Percentiles rank a stretch among this genome's conserved stretches.
phyloP scores from a whole-genome alignment of 2,888 invertebrate genomes.

The Drosophila melanocephala region DNA sequence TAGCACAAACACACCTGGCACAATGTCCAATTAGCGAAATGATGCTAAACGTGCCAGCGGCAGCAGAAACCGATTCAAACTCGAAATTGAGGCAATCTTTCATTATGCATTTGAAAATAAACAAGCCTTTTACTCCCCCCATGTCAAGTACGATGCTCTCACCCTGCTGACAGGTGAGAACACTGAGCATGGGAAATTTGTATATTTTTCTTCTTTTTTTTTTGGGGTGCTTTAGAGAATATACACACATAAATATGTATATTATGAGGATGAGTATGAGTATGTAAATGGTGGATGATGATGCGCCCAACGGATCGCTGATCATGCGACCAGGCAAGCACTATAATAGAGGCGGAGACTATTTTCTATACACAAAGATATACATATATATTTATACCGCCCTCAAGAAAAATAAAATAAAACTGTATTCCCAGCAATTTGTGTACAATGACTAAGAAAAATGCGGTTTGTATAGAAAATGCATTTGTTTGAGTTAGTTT shows the following conservation, averaged over 20 bases:
- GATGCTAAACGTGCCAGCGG: constrained; percentile 31
- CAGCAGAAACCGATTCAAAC: constrained; percentile 26
- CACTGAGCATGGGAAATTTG: constrained; percentile 7
- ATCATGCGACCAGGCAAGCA: constrained; percentile 39
- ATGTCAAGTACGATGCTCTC: constrained; percentile 9
- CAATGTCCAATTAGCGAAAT: constrained; percentile 44
- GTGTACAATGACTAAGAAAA: constrained; percentile 35
- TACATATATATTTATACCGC: constrained; percentile 10
- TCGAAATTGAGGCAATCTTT: constrained; percentile 40
- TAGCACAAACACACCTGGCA: constrained; percentile 34
- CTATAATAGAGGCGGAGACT: constrained; percentile 13
- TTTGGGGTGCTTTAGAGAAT: constrained; percentile 34
- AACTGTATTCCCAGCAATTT: constrained; percentile 46
- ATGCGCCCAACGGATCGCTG: constrained; percentile 37
- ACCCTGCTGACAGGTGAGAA: constrained; percentile 41
- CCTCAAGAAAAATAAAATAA: constrained; percentile 6
- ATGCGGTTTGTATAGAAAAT: constrained; percentile 22
- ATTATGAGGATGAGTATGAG: not conserved
- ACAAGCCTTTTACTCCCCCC: constrained; percentile 29
- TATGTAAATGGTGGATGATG: constrained; percentile 10
- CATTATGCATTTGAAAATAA: constrained; percentile 35
- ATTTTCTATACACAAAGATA: not conserved
- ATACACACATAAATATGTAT: not conserved
- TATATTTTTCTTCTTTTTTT: not conserved
- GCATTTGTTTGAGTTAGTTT: constrained; percentile 25